These are phyloP conservation scores for Zeugodacus cucurbitae DNA, from an alignment of 1,140 invertebrate genomes.

Conservation along the genomic window DNA sequence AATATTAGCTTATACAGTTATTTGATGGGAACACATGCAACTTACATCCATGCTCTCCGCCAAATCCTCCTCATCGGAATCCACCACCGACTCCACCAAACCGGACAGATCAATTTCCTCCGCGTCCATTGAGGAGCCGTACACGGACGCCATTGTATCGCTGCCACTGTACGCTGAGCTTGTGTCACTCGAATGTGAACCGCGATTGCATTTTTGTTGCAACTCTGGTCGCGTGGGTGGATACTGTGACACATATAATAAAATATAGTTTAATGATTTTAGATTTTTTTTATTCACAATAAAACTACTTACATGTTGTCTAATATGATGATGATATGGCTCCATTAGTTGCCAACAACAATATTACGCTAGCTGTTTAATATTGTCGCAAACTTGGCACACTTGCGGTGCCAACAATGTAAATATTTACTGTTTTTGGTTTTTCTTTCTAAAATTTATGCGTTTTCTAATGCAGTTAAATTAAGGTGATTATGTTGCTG, in stretches of 20 bases:
- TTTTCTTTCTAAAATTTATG: not conserved
- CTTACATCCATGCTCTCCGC: constrained; percentile 90
- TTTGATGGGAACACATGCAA: not conserved
- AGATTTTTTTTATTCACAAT: not conserved
- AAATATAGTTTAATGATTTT: not conserved
- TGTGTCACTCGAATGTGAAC: constrained; percentile 91
- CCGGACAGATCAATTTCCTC: constrained; percentile 93
- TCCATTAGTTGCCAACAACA: constrained; percentile 55
- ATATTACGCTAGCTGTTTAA: not conserved
- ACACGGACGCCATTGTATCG: constrained; percentile 94
- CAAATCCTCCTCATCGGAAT: constrained; percentile 94
- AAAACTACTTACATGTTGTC: constrained; percentile 58
- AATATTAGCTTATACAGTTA: not conserved
- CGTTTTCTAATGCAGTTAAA: not conserved
- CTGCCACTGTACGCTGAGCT: constrained; percentile 95
- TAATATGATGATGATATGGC: constrained; percentile 64
- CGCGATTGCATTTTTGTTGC: constrained; percentile 85
- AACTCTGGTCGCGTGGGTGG: constrained; percentile 67
- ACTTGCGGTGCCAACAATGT: not conserved
- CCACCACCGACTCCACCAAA: constrained; percentile 93
- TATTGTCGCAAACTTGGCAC: not conserved
- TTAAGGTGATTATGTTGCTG: not conserved
- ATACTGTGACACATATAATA: constrained; percentile 14
- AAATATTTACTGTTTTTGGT: not conserved
- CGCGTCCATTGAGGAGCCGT: constrained; percentile 84